phyloP scores from a whole-genome alignment of 2,797 vertebrate genomes.

The Pteropus rufus region DNA sequence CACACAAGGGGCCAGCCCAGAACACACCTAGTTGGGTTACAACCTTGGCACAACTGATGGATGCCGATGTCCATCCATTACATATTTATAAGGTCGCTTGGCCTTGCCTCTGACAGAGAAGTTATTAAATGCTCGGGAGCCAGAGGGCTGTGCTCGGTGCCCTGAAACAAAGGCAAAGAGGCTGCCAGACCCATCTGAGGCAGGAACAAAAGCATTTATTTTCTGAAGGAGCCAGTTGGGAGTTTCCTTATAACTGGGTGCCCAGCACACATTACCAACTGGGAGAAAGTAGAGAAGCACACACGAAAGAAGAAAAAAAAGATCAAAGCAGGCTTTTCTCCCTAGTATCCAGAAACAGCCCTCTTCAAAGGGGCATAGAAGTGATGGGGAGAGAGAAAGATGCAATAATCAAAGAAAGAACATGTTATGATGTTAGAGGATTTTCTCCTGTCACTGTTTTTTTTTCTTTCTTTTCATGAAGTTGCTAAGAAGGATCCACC shows the following conservation, averaged over 20 bases:
- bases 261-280: background rate
- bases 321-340: background rate
- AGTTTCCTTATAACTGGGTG: conserved; percentile 52
- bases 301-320: background rate
- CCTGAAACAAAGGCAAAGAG: conserved; percentile 59
- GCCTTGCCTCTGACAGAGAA: conserved; percentile 21
- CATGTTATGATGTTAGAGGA: background rate
- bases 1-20: background rate
- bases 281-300: background rate
- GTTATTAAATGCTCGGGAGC: conserved; percentile 47
- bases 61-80: background rate
- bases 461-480: background rate
- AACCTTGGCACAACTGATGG: background rate
- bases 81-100: conserved; percentile 53
- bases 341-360: background rate
- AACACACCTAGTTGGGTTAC: accelerated
- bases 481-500: background rate
- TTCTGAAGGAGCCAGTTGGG: background rate
- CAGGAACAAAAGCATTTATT: conserved; percentile 65
- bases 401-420: background rate
- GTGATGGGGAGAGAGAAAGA: background rate
- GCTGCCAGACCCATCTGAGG: conserved; percentile 11
- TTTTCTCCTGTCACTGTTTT: background rate
- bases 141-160: conserved; percentile 41
- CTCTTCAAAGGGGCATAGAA: background rate